These are phyloP conservation scores for Hermodice carunculata DNA, from an alignment of 2,888 invertebrate species.

Conservation along the genomic window DNA sequence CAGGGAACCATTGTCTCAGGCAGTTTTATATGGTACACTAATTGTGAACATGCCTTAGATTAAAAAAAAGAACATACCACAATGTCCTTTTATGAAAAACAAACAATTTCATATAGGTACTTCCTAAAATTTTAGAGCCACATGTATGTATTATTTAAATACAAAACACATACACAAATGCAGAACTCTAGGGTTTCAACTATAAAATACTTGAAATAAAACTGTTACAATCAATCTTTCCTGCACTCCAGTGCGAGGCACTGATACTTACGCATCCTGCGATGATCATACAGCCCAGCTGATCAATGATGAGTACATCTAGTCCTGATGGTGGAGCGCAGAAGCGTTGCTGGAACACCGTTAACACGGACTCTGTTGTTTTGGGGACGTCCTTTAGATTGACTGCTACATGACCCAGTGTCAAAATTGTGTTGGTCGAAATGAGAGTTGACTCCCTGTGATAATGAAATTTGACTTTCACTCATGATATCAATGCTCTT, in stretches of 20 bases:
- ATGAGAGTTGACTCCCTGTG: slow-evolving; percentile 89
- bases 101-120: too few species aligned
- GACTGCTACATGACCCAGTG: slow-evolving; percentile 92
- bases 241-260: neutral
- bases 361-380: slow-evolving; percentile 93
- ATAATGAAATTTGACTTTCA: slow-evolving; percentile 3
- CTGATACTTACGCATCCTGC: slow-evolving; percentile 73
- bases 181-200: too few species aligned
- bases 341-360: slow-evolving; percentile 95
- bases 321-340: slow-evolving; percentile 93
- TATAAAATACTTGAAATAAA: too few species aligned
- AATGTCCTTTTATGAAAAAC: too few species aligned
- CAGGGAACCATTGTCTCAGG: too few species aligned
- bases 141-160: too few species aligned
- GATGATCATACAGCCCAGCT: slow-evolving; percentile 97
- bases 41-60: too few species aligned
- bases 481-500: neutral
- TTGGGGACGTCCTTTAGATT: slow-evolving; percentile 92
- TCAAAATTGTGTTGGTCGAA: slow-evolving; percentile 96
- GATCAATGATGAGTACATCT: slow-evolving; percentile 95
- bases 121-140: too few species aligned
- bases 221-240: too few species aligned
- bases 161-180: too few species aligned
- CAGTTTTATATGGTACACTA: too few species aligned
- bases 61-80: too few species aligned